A percentile compares a stretch with the other conserved stretches of the same genome.
Evolutionary conservation across 2,797 vertebrate genomes (phyloP).

Genomic region (Linurgus olivaceus): DNA sequence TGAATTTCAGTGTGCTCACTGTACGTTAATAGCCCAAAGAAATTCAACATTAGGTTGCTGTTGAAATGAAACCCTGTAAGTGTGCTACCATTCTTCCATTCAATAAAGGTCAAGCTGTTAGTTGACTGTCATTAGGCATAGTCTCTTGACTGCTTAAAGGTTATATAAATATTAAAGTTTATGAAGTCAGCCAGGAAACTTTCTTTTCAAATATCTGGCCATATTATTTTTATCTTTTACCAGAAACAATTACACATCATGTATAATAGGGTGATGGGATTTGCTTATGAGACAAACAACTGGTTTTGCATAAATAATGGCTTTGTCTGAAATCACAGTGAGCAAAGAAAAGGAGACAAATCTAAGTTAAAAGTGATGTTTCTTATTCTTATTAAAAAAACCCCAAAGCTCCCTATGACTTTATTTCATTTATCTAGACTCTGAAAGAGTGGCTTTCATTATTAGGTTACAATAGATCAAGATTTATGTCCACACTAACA

Average conservation of each 20-base stretch:
- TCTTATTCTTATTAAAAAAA: conserved; percentile 47
- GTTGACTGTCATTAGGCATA: conserved; percentile 52
- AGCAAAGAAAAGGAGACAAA: conserved; percentile 50
- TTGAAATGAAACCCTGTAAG: not conserved
- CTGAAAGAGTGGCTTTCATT: conserved; percentile 73
- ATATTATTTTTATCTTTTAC: conserved; percentile 24
- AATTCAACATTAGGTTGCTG: conserved; percentile 6
- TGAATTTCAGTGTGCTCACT: not conserved
- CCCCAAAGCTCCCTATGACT: not conserved
- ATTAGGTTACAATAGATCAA: conserved; percentile 81
- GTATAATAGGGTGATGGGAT: not conserved
- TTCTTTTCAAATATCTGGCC: conserved; percentile 2
- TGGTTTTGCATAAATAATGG: not conserved
- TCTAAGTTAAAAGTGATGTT: conserved; percentile 48
- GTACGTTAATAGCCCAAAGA: conserved; percentile 17
- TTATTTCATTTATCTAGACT: conserved; percentile 71
- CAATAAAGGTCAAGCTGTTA: conserved; percentile 56
- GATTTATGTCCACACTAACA: conserved; percentile 77
- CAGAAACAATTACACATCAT: not conserved
- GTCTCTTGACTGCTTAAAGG: conserved; percentile 50
- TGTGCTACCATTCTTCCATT: conserved; percentile 18
- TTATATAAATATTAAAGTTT: conserved; percentile 69
- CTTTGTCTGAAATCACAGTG: not conserved
- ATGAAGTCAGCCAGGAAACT: conserved; percentile 29
- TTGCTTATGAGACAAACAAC: not conserved